phyloP scores from a whole-genome alignment of 2,888 invertebrate genomes.

The Morinoia aosen region DNA sequence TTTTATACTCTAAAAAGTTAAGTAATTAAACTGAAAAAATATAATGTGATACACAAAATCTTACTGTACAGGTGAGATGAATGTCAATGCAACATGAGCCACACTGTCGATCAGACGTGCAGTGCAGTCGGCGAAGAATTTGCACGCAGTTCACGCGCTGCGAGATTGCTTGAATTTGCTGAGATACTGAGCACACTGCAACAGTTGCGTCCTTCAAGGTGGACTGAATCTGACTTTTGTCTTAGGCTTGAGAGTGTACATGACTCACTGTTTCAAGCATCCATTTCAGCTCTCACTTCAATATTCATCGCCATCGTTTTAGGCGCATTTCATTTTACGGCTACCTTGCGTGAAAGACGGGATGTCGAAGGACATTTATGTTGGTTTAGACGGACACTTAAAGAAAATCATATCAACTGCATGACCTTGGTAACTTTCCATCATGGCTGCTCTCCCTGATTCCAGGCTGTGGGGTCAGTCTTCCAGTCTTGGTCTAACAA shows the following conservation, averaged over 20 bases:
- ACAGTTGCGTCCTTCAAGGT: neutral
- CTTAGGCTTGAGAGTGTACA: neutral
- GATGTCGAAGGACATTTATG: neutral
- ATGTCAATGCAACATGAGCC: neutral
- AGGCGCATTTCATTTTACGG: too few relatives aligned
- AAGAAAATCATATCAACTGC: neutral
- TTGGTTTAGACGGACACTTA: neutral
- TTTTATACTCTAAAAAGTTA: neutral
- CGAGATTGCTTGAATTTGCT: neutral
- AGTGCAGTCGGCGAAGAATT: neutral
- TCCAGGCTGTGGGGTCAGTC: neutral
- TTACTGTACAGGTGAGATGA: neutral
- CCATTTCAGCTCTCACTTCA: neutral
- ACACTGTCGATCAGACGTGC: neutral
- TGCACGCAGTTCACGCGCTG: neutral
- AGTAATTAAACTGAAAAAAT: neutral
- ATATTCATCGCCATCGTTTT: neutral
- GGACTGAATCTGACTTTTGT: neutral
- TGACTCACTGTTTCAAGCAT: neutral
- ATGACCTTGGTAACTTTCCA: neutral
- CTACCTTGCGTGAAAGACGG: neutral
- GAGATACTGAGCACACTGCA: neutral
- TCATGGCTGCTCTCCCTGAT: neutral
- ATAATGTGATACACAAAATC: neutral
- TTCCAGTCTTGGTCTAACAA: neutral